Percentiles rank a stretch among this genome's conserved stretches.
phyloP scores from a whole-genome alignment of 2,113 vertebrate genomes.

The Ceyx melanurus region DNA sequence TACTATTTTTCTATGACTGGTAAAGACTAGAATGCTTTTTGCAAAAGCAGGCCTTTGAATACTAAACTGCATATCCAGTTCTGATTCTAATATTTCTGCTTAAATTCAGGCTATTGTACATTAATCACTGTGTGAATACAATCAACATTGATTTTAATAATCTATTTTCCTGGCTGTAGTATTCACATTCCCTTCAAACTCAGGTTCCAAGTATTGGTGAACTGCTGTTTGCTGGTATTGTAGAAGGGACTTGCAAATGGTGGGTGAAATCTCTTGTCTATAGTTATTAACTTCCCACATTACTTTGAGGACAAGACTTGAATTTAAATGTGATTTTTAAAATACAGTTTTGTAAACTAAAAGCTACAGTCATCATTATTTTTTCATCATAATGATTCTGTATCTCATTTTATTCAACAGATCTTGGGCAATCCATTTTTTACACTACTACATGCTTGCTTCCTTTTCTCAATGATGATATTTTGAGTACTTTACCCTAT shows the following conservation, averaged over 20 bases:
- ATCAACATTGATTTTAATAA: neutral
- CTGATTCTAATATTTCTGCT: neutral
- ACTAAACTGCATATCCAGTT: neutral
- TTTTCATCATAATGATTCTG: slow-evolving; percentile 42
- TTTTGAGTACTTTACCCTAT: slow-evolving; percentile 99
- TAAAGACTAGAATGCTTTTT: neutral
- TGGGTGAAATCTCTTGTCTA: neutral
- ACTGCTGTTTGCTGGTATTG: neutral
- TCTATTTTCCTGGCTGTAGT: neutral
- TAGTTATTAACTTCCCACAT: neutral
- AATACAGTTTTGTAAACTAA: neutral
- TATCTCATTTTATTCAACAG: slow-evolving; percentile 82
- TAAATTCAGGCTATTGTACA: neutral
- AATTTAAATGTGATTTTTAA: neutral
- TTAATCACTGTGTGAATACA: neutral
- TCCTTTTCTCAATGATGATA: slow-evolving; percentile 98
- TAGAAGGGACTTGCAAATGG: neutral
- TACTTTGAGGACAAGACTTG: neutral
- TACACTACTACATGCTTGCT: slow-evolving; percentile 98
- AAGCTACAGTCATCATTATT: neutral
- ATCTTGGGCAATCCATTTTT: slow-evolving; percentile 99
- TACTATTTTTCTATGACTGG: neutral
- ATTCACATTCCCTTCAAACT: neutral
- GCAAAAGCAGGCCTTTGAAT: neutral
- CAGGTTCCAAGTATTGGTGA: neutral